Evolutionary conservation across 1,140 invertebrate genomes (phyloP).

Genomic region (Drosophila asahinai): DNA sequence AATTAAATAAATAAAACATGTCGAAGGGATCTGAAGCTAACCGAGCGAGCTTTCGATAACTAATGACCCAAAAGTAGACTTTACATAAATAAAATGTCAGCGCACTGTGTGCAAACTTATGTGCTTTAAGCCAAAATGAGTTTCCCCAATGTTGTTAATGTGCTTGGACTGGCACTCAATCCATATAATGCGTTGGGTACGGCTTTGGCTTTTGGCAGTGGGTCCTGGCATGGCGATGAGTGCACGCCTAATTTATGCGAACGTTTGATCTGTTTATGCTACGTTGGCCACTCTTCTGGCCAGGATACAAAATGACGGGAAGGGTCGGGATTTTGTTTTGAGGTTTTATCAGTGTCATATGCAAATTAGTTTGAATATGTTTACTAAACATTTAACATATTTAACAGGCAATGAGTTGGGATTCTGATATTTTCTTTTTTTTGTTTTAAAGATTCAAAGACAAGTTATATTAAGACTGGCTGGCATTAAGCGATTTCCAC

Average conservation of each 20-base stretch:
- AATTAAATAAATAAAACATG: not conserved
- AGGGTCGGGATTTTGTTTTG: conserved; percentile 21
- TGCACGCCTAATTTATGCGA: conserved; percentile 60
- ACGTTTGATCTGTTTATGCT: conserved; percentile 78
- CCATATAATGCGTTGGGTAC: conserved; percentile 26
- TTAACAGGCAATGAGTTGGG: conserved; percentile 41
- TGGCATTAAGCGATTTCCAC: conserved; percentile 13
- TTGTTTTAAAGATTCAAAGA: not conserved
- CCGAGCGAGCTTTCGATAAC: not conserved
- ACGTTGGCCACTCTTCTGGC: conserved; percentile 48
- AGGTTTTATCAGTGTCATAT: conserved; percentile 60
- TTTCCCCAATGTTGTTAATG: conserved; percentile 46
- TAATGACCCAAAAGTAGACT: conserved; percentile 32
- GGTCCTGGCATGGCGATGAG: conserved; percentile 7
- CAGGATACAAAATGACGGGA: conserved; percentile 1
- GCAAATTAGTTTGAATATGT: conserved; percentile 61
- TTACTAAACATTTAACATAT: conserved; percentile 56
- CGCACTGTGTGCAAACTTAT: conserved; percentile 40
- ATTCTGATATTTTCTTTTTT: conserved; percentile 6
- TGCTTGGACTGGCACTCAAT: conserved; percentile 22
- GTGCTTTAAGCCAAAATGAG: conserved; percentile 40
- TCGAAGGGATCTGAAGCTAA: conserved; percentile 1
- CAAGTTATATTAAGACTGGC: conserved; percentile 18
- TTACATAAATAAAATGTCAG: conserved; percentile 29
- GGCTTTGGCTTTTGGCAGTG: not conserved